Evolutionary conservation across 2,888 invertebrate species (phyloP), one percentile per base, ranked within the genome.

Genomic region (Leptopilina drosophilae): DNA sequence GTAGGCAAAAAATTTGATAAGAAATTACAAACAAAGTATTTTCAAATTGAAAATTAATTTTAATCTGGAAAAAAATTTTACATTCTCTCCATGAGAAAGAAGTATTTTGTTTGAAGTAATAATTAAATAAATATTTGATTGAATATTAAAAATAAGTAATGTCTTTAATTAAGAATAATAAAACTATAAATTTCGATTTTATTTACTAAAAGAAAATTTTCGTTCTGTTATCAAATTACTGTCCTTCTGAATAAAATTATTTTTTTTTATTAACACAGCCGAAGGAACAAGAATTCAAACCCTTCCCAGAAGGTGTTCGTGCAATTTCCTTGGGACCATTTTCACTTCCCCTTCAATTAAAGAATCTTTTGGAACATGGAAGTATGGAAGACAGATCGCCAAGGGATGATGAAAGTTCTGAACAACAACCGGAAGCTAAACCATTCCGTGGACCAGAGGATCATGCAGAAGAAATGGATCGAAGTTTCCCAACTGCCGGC

Each of bases 341-440:
- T 80, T 87, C 88, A 42, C 87, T 90, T 79, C 89, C 90, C n/a
- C 84, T 90, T 59, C 90, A 89, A 82, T 87, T 90, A 8, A 86
- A 88, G 75, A 90, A 90, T 77, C 85, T 90, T 14, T 82, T 91
- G 78, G 90, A 90, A 64, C 89, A 89, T 78, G 90, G 89, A 79
- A 90, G 88, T 56, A 89, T 90, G 59, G 89, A 90, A 66, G 89
- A 88, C 75, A 88, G 87, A 26, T 78, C 81, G n/a, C 85, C 83
- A 40, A 87, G 87, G 67, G 83, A 85, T 49, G 14, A 79, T 14
- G 89, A 90, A 56, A 84, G 83, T 49, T 85, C 87, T 0, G 89
- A 87, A 20, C 89, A 88, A 56, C 84, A 84, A 53, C 88, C 87
- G 77, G 88, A 89, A 82, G 85, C 85, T 4, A 90, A 89, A 82